Evolutionary conservation across 2,113 vertebrate genomes (phyloP).

Genomic region (Cyprinodon brontotheroides): DNA sequence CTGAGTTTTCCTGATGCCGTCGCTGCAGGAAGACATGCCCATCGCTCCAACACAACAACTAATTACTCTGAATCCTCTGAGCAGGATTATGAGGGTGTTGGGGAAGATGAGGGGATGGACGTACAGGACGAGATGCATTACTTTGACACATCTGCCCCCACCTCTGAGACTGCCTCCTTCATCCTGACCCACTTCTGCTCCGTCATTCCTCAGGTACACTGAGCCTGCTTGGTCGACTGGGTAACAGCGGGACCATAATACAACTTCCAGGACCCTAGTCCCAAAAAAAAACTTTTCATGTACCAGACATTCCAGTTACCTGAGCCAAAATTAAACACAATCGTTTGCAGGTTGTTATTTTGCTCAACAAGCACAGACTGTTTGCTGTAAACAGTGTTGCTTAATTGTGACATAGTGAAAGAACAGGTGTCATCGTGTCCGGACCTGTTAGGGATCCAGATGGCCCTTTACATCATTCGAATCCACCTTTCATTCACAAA

Average conservation of each 20-base stretch:
- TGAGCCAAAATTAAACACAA: slow-evolving; percentile 63
- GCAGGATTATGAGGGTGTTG: slow-evolving; percentile 63
- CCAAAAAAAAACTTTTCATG: slow-evolving; percentile 43
- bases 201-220: slow-evolving; percentile 64
- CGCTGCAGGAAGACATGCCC: slow-evolving; percentile 62
- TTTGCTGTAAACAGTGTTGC: slow-evolving; percentile 4
- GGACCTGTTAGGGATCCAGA: slow-evolving; percentile 26
- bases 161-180: slow-evolving; percentile 32
- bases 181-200: slow-evolving; percentile 72
- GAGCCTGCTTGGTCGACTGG: slow-evolving; percentile 59
- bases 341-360: slow-evolving; percentile 24
- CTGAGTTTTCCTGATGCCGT: slow-evolving; percentile 70
- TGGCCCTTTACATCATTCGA: slow-evolving; percentile 22
- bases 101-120: slow-evolving; percentile 55
- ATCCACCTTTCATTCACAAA: slow-evolving; percentile 15
- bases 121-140: slow-evolving; percentile 51
- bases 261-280: slow-evolving; percentile 40
- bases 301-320: slow-evolving; percentile 62
- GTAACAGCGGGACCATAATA: slow-evolving; percentile 71
- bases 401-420: slow-evolving; percentile 13
- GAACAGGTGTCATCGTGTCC: slow-evolving; percentile 22
- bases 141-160: slow-evolving; percentile 65
- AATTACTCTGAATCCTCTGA: slow-evolving; percentile 71
- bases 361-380: slow-evolving; percentile 7
- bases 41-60: slow-evolving; percentile 69